Conservation (phyloP, 2,113 vertebrate genomes). For the Rhinopomastus cyanomelas region DNA sequence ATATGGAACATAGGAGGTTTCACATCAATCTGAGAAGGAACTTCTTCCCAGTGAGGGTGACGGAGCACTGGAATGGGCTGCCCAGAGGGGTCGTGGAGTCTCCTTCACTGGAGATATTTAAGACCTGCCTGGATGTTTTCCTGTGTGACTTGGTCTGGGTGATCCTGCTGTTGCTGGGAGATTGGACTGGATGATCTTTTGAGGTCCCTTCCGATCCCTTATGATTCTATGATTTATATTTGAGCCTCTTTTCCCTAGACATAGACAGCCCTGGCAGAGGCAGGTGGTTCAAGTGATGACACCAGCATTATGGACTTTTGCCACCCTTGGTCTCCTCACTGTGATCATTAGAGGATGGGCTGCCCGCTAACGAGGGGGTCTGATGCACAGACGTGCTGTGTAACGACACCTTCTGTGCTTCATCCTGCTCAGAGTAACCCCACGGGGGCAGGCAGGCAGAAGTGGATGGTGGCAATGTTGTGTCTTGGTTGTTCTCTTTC, state of each 20-base stretch:
- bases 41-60: too few relatives aligned
- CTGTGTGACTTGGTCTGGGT: too few relatives aligned
- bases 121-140: too few relatives aligned
- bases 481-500: background rate
- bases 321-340: background rate
- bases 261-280: background rate
- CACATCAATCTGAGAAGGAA: too few relatives aligned
- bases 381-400: background rate
- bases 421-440: background rate
- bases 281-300: background rate
- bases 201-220: too few relatives aligned
- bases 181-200: too few relatives aligned
- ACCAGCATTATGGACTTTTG: background rate
- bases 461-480: background rate
- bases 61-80: too few relatives aligned
- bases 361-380: background rate
- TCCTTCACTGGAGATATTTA: too few relatives aligned
- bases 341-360: background rate
- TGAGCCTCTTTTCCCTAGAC: background rate
- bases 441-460: background rate
- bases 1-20: too few relatives aligned
- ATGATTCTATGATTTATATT: too few relatives aligned
- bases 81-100: too few relatives aligned
- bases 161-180: too few relatives aligned
- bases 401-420: background rate